Base-by-base conservation (phyloP, 2,888 invertebrate genomes). In the Leptopilina myrica region DNA sequence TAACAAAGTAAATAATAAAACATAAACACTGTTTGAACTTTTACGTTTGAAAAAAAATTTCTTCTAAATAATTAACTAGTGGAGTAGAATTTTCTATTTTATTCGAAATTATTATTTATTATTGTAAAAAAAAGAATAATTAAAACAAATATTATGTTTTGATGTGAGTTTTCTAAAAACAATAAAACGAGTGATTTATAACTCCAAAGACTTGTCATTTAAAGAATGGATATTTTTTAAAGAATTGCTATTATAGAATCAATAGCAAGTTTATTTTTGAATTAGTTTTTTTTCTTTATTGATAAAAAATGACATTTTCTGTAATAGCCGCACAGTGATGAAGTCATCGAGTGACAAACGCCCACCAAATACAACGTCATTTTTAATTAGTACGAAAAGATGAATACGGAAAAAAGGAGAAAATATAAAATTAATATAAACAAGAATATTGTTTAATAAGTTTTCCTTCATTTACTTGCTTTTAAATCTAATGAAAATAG, bases 331-430 rank as follows among this genome's bases (percentile, higher is more conserved):
- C 81, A 81, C 81, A 81, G 84, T 84, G 88, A 87, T 89, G 89
- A 88, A 87, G 87, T 89, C 89, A 90, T 89, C 86, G 66, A 78
- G 69, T 78, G 65, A 78, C 76, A 80, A 81, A 86, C 87, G 86
- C 87, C 88, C 86, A 85, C 82, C 7, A 67, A 49, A 69, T 81
- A 40, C 76, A 73, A 67, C 76, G 43, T 15, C 14, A 64, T 78
- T 82, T 78, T 79, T 78, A n/a, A n/a, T n/a, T 49, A 62, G 62
- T 64, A 43, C 49, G 69, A 33, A 64, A 65, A 26, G 59, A 77
- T 76, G n/a, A 20, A 64, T 56, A 53, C 15, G 43, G 15, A 20
- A 20, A 49, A 59, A 49, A 56, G 76, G 12, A 53, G 1, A 40
- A 11, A 12, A 49, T 40, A 59, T 53, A 65, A 15, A 43, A 49